Base-by-base conservation (phyloP, 2,888 invertebrate species). In the Dexiosoma caninum region DNA sequence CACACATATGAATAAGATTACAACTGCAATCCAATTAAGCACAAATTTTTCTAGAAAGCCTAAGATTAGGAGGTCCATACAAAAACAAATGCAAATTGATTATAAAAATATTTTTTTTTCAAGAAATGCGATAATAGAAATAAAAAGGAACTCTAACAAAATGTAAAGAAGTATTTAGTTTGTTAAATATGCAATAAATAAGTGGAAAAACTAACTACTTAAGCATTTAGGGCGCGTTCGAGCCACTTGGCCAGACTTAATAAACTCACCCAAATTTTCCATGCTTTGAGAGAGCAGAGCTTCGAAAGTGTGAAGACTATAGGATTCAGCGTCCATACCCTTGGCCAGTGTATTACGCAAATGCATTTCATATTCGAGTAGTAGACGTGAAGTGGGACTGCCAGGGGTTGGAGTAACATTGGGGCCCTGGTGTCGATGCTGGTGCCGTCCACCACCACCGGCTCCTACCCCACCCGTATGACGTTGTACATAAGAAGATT, bases 251-350 rank as follows among this genome's bases (percentile, higher is more conserved):
- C 7, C 4, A 1, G 0, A n/a, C 0, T 46, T 12, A 40, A 53
- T 4, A 21, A 40, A 67, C 89, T 87, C 78, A 96, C 96, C 97
- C 91, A 97, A 92, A 91, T 97, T 97, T 91, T 97, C 97, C 96
- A 97, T 97, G 91, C 97, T 97, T 91, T 97, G 97, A 66, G 96
- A 96, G 82, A 97, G 92, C 80, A 97, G 92, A 74, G 97, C 97
- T 91, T 97, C 97, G 87, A 97, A 97, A 0, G 97, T 97, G 88
- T 97, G 97, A 84, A 97, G 92, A 89, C 97, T 97, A 91, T 97
- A 97, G 89, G 97, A 97, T 91, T 97, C 97, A 7, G 97, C 97
- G 87, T 97, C 97, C 96, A 97, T 96, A 84, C 97, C 97, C 90
- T 97, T 97, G 83, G 97, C 97, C 82, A 97, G 91, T 0, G 97